These are phyloP conservation scores for Drosophila insularis DNA, from an alignment of 1,140 invertebrate species.

Conservation along the genomic window DNA sequence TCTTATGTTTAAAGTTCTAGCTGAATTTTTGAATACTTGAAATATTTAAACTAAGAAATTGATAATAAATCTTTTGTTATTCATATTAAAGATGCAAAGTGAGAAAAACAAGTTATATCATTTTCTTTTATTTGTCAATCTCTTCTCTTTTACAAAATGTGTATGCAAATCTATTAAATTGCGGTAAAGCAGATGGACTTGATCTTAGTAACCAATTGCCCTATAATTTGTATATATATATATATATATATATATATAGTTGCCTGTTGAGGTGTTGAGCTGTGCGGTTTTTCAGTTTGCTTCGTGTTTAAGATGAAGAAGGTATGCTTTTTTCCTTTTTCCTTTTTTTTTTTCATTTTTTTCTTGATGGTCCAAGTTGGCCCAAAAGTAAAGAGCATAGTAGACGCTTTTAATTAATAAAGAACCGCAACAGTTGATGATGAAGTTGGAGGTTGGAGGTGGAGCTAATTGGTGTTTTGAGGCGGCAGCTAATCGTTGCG, in stretches of 20 bases:
- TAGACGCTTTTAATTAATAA: conserved; percentile 75
- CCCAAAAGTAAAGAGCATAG: conserved; percentile 2
- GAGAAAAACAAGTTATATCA: too few species aligned
- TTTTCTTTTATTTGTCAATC: too few species aligned
- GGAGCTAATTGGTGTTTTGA: conserved; percentile 17
- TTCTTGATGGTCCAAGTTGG: conserved; percentile 16
- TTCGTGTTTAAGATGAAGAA: background rate
- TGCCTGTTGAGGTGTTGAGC: conserved; percentile 42
- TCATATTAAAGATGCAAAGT: too few species aligned
- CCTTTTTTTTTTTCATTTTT: too few species aligned
- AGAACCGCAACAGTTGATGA: conserved; percentile 39
- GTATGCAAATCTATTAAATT: background rate
- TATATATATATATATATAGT: too few species aligned
- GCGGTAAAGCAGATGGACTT: conserved; percentile 43
- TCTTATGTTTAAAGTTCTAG: too few species aligned
- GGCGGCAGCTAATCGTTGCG: conserved; percentile 61
- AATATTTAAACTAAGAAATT: too few species aligned
- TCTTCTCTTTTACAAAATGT: background rate
- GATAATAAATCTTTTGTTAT: too few species aligned
- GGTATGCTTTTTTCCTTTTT: too few species aligned
- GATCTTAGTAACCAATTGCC: conserved; percentile 1
- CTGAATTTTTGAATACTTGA: too few species aligned
- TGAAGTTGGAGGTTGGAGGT: background rate
- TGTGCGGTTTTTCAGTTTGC: conserved; percentile 31
- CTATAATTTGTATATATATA: background rate